Evolutionary conservation across 2,888 invertebrate genomes (phyloP), one percentile per base, ranked within the genome.

Genomic region (Opisthograptis luteolata): DNA sequence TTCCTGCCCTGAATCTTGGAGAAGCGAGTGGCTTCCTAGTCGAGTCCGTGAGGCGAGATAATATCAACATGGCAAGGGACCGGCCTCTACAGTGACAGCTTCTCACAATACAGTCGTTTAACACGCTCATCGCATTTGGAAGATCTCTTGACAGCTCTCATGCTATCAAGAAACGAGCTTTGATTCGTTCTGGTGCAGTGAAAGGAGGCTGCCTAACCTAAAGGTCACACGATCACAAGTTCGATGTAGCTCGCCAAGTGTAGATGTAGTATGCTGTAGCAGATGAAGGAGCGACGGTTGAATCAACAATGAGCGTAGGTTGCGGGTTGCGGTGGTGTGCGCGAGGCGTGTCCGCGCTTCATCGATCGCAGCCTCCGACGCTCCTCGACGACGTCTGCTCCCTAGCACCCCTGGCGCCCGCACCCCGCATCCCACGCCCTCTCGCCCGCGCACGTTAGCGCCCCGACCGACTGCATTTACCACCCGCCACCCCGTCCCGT

Each of bases 311-410:
- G 82, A 82, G 81, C 67, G 73, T 72, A 69, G 64, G 74, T 64
- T 73, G 72, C 68, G 76, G 75, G 76, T 60, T 75, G 81, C 72
- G 76, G 73, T 70, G 73, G 66, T 64, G 81, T 81, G 85, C 85
- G 88, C 88, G 85, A 88, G 89, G 89, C 88, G 89, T 87, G 89
- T 87, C 87, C 86, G 86, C 89, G 88, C 88, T 87, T 79, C 89
- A 89, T 90, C 89, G 89, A 90, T 89, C 89, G 88, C 87, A 89
- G 87, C 87, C 80, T 89, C 89, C 87, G 81, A 80, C 82, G 83
- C 79, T 88, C 71, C 87, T 87, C 89, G 87, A 86, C 88, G 89
- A 86, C 89, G 86, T 85, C 87, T 82, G 78, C 78, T 76, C 73
- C 76, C 79, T 69, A 69, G 56, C 54, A 58, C 61, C 66, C 52